phyloP scores from a whole-genome alignment of 2,113 vertebrate species.

The Halcyon malimbica region DNA sequence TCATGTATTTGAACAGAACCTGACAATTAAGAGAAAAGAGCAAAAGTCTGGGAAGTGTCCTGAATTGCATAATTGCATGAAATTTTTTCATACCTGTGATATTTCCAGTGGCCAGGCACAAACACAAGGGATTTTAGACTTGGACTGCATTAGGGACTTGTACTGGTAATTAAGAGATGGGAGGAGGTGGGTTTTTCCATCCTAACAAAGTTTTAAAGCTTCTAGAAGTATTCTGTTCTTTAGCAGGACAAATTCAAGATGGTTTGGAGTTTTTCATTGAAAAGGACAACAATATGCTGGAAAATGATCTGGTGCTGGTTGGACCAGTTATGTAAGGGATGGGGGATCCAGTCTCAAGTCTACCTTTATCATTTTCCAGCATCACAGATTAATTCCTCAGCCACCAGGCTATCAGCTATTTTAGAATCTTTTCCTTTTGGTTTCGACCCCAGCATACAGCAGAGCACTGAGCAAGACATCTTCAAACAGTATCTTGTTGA shows the following conservation, averaged over 20 bases:
- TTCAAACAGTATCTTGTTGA: background rate
- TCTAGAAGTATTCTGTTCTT: background rate
- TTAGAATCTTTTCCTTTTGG: background rate
- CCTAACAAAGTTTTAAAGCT: background rate
- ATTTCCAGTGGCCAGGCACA: slow-evolving; percentile 45
- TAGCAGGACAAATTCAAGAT: background rate
- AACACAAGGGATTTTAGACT: background rate
- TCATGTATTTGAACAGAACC: slow-evolving; percentile 72
- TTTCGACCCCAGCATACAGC: background rate
- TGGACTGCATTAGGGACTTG: background rate
- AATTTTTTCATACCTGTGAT: slow-evolving; percentile 60
- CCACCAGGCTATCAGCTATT: background rate
- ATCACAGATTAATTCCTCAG: background rate
- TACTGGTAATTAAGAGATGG: background rate
- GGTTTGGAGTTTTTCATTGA: background rate
- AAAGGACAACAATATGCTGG: background rate
- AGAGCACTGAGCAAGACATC: background rate
- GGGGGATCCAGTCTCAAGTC: background rate
- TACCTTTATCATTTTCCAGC: background rate
- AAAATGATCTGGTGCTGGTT: background rate
- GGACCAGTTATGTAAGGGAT: background rate
- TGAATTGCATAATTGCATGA: slow-evolving; percentile 25
- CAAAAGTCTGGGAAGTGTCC: slow-evolving; percentile 68
- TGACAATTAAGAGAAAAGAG: slow-evolving; percentile 71
- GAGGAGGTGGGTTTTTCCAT: background rate